A percentile compares a stretch with the other conserved stretches of the same genome.
Conservation (phyloP, 2,113 vertebrate species). For the Spea multiplicata region DNA sequence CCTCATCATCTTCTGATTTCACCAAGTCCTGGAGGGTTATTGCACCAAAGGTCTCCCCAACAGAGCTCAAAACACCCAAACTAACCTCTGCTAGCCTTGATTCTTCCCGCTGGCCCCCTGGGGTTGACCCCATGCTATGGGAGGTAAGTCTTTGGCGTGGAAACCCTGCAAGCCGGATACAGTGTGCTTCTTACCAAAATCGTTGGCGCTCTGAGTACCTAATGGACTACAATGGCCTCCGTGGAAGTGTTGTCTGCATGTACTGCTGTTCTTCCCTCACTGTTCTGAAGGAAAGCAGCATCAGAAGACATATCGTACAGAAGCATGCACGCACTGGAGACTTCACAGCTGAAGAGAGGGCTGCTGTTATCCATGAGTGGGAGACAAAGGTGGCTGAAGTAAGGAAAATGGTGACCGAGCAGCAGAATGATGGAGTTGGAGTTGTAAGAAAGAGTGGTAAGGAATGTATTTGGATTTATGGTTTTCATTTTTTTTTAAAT, state of each 20-base stretch:
- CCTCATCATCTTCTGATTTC: neutral
- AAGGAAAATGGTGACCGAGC: constrained; percentile 48
- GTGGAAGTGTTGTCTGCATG: constrained; percentile 80
- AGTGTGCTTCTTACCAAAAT: constrained; percentile 64
- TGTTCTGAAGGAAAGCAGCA: constrained; percentile 76
- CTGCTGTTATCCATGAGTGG: constrained; percentile 78
- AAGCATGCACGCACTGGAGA: constrained; percentile 76
- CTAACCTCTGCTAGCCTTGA: neutral
- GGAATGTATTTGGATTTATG: no score
- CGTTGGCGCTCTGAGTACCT: constrained; percentile 83
- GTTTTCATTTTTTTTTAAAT: no score
- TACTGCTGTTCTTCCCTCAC: constrained; percentile 71
- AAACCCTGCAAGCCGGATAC: constrained; percentile 32
- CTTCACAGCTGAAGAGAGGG: constrained; percentile 65
- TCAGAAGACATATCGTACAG: constrained; percentile 81
- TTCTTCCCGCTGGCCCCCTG: neutral
- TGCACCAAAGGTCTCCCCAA: constrained; percentile 50
- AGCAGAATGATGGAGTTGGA: neutral
- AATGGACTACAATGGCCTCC: constrained; percentile 76
- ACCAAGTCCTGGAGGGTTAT: constrained; percentile 28
- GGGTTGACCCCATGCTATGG: constrained; percentile 28
- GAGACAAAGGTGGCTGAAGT: constrained; percentile 66
- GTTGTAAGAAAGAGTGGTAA: constrained; percentile 5
- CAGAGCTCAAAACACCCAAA: neutral
- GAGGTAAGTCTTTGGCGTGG: constrained; percentile 51